Percentiles rank a stretch among this genome's conserved stretches.
These are phyloP conservation scores for Vimba vimba DNA, from an alignment of 2,113 vertebrate genomes.

Conservation along the genomic window DNA sequence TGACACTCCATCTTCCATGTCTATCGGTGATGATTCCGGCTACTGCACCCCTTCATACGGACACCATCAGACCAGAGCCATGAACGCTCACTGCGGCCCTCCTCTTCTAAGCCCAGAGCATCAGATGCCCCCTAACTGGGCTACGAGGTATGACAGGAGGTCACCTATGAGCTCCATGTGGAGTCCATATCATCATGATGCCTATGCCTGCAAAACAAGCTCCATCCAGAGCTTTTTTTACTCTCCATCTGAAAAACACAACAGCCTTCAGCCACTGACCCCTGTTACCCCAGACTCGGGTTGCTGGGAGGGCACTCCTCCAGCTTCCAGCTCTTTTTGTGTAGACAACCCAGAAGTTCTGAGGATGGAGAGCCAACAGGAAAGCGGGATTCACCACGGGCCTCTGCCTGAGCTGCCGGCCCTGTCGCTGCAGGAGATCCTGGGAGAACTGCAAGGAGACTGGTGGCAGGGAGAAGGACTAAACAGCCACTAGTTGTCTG, in stretches of 20 bases:
- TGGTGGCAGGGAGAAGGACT: slow-evolving; percentile 64
- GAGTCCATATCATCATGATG: slow-evolving; percentile 57
- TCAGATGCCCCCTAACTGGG: slow-evolving; percentile 57
- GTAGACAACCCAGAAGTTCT: slow-evolving; percentile 14
- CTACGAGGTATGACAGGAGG: slow-evolving; percentile 38
- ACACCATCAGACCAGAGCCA: slow-evolving; percentile 42
- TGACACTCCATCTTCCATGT: slow-evolving; percentile 51
- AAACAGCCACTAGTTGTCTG: neutral
- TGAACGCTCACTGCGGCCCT: slow-evolving; percentile 44
- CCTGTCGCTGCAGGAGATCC: slow-evolving; percentile 71
- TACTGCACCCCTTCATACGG: slow-evolving; percentile 57
- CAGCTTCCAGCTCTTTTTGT: slow-evolving; percentile 52
- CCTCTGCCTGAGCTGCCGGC: slow-evolving; percentile 66
- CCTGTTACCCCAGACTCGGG: slow-evolving; percentile 70
- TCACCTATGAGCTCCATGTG: slow-evolving; percentile 52
- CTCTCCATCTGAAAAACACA: slow-evolving; percentile 59
- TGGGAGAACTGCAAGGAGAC: slow-evolving; percentile 70
- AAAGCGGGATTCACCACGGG: slow-evolving; percentile 20
- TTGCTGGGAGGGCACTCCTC: slow-evolving; percentile 66
- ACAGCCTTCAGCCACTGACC: slow-evolving; percentile 51
- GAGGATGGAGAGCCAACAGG: slow-evolving; percentile 16
- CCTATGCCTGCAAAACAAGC: slow-evolving; percentile 48
- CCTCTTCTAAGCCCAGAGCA: slow-evolving; percentile 32
- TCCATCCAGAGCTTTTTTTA: slow-evolving; percentile 50
- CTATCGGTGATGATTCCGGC: slow-evolving; percentile 45